phyloP scores from a whole-genome alignment of 2,113 vertebrate genomes.

The Holacanthus passer region DNA sequence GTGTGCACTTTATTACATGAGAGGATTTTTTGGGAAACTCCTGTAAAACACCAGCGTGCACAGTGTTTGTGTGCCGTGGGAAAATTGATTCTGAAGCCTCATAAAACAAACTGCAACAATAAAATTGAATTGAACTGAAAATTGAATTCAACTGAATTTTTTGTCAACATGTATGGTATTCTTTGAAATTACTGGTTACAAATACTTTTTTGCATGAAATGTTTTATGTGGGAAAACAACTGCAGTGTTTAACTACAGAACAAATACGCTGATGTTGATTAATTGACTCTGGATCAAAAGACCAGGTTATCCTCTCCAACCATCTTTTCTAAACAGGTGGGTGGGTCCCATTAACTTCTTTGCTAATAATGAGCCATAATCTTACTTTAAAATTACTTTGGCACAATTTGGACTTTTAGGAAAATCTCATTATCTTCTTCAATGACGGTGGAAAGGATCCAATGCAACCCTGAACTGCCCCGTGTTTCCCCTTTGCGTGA shows the following conservation, averaged over 20 bases:
- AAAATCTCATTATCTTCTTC: conserved; percentile 37
- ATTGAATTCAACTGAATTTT: background rate
- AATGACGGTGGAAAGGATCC: conserved; percentile 31
- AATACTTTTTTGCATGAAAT: background rate
- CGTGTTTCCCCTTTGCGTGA: conserved; percentile 66
- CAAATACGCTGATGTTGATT: conserved; percentile 33
- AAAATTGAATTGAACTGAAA: background rate
- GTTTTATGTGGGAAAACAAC: background rate
- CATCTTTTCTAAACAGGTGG: conserved; percentile 23
- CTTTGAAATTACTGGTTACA: background rate
- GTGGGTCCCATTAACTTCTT: conserved; percentile 35
- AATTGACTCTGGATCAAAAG: conserved; percentile 39
- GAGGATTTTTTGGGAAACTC: conserved; percentile 63
- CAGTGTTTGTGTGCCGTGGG: conserved; percentile 12
- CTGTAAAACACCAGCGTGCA: conserved; percentile 47
- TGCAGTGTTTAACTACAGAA: conserved; percentile 11
- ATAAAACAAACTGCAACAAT: background rate
- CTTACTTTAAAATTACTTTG: conserved; percentile 9
- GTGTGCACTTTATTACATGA: conserved; percentile 66
- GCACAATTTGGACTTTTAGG: conserved; percentile 22
- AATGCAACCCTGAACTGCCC: conserved; percentile 29
- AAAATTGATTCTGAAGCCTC: conserved; percentile 29
- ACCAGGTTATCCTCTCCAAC: conserved; percentile 21
- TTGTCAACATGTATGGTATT: background rate
- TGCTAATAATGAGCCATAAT: conserved; percentile 34